These are phyloP conservation scores for Taenioides sp. DNA, from an alignment of 2,797 vertebrate species.

Conservation along the genomic window DNA sequence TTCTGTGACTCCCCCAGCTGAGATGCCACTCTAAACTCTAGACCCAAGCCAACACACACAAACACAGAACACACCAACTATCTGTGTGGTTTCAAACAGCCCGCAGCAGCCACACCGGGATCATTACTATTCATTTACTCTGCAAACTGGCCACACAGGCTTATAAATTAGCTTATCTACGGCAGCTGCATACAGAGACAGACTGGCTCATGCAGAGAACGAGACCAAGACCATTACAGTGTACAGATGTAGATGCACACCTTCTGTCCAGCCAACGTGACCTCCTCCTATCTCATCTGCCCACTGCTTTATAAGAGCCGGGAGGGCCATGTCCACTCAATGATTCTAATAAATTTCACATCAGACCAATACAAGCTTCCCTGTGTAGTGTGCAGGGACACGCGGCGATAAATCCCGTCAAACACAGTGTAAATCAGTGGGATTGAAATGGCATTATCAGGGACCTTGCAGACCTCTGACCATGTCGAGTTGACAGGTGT, in stretches of 20 bases:
- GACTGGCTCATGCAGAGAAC: slow-evolving; percentile 49
- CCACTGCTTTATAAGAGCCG: slow-evolving; percentile 23
- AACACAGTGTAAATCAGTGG: slow-evolving; percentile 64
- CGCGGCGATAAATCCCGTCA: slow-evolving; percentile 58
- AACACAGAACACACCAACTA: slow-evolving; percentile 28
- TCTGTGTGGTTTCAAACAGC: slow-evolving; percentile 50
- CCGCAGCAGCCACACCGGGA: slow-evolving; percentile 66
- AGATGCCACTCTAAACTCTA: slow-evolving; percentile 32
- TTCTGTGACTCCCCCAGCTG: slow-evolving; percentile 29
- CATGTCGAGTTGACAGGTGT: slow-evolving; percentile 55
- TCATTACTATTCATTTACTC: slow-evolving; percentile 80
- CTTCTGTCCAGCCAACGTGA: slow-evolving; percentile 58
- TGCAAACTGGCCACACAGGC: slow-evolving; percentile 68
- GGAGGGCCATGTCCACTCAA: slow-evolving; percentile 32
- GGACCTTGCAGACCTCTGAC: slow-evolving; percentile 56
- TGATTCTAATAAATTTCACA: slow-evolving; percentile 62
- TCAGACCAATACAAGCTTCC: slow-evolving; percentile 32
- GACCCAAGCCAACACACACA: slow-evolving; percentile 15
- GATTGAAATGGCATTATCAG: slow-evolving; percentile 65
- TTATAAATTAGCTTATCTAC: slow-evolving; percentile 68
- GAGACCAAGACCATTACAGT: slow-evolving; percentile 51
- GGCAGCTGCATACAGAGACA: slow-evolving; percentile 61
- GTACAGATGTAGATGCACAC: slow-evolving; percentile 41
- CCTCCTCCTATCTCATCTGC: slow-evolving; percentile 44
- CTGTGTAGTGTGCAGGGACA: slow-evolving; percentile 42